phyloP scores from a whole-genome alignment of 2,113 vertebrate species.

The Ptilonorhynchus violaceus region DNA sequence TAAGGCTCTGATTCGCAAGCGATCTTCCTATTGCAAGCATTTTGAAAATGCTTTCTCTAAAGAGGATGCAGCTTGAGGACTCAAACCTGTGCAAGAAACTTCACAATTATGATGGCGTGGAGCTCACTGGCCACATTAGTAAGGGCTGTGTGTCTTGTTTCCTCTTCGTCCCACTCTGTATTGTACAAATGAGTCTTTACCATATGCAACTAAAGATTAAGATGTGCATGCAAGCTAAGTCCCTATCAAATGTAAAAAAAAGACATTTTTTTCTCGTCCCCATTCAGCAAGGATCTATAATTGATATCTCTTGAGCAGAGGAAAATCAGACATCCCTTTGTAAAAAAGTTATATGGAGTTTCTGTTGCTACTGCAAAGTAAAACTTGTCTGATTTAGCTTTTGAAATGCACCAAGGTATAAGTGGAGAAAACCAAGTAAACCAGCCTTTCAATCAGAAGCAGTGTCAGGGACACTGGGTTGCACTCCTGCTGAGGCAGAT shows the following conservation, averaged over 20 bases:
- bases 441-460: background rate
- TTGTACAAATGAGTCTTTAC: background rate
- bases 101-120: background rate
- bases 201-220: background rate
- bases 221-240: background rate
- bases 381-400: background rate
- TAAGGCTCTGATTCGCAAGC: constrained; percentile 14
- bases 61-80: background rate
- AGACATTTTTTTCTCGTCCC: background rate
- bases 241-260: background rate
- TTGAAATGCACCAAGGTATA: background rate
- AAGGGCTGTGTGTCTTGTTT: background rate
- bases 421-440: background rate
- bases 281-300: background rate
- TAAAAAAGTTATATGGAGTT: background rate
- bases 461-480: accelerated
- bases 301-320: background rate
- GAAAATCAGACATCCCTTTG: background rate
- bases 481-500: background rate
- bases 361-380: background rate
- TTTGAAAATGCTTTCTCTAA: background rate
- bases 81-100: background rate
- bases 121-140: background rate
- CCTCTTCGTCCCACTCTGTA: background rate
- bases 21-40: background rate